Evolutionary conservation across 2,113 vertebrate species (phyloP).

Genomic region (Ceuthmochares aereus): DNA sequence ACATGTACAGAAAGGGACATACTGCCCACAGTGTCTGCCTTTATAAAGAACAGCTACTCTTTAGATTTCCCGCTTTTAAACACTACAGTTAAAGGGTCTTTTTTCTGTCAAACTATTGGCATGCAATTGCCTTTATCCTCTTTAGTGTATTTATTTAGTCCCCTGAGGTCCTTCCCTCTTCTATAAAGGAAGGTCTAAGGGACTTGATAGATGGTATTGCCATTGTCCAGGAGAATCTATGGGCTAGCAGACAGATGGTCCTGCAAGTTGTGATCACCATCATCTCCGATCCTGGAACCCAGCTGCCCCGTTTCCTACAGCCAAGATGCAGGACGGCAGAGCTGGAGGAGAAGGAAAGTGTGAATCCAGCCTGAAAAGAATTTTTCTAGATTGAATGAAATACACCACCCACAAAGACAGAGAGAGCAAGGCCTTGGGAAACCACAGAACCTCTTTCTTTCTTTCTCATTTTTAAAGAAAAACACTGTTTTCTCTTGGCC

Average conservation of each 20-base stretch:
- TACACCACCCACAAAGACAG: not conserved
- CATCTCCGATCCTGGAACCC: constrained; percentile 15
- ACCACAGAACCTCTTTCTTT: constrained; percentile 7
- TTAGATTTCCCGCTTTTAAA: not conserved
- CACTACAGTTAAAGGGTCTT: not conserved
- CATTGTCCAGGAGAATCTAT: not conserved
- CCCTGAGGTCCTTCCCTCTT: not conserved
- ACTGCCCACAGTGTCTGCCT: not conserved
- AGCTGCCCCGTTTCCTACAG: not conserved
- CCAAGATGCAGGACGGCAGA: not conserved
- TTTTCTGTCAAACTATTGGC: not conserved
- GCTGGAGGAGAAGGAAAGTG: not conserved
- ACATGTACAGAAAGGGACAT: not conserved
- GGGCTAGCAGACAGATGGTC: not conserved
- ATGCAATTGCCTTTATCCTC: not conserved
- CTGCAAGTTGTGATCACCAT: not conserved
- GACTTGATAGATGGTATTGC: not conserved
- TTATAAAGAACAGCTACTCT: not conserved
- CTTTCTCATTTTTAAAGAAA: constrained; percentile 47
- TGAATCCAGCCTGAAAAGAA: not conserved
- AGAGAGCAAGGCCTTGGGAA: constrained; percentile 15
- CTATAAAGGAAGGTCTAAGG: not conserved
- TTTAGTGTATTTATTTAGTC: not conserved
- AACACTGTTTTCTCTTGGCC: constrained; percentile 38
- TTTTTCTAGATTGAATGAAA: constrained; percentile 44